phyloP scores from a whole-genome alignment of 1,140 invertebrate genomes.

The Drosophila ambigua region DNA sequence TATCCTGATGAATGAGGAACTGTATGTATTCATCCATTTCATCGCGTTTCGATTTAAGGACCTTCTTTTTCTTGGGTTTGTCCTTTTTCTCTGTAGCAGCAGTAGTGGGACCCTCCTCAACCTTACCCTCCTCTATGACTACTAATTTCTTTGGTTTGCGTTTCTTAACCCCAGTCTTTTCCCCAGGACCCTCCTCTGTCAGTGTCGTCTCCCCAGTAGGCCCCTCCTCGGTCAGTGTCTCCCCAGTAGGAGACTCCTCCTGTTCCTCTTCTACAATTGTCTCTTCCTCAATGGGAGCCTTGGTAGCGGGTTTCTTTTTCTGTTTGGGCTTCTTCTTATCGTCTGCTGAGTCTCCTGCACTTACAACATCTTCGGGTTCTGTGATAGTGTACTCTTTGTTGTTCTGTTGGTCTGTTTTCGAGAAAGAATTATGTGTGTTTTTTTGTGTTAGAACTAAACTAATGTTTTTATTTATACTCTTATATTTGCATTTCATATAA shows the following conservation, averaged over 20 bases:
- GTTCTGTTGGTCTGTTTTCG: conserved; percentile 77
- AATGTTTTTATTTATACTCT: conserved; percentile 60
- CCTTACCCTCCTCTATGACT: conserved; percentile 31
- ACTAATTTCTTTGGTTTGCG: conserved; percentile 56
- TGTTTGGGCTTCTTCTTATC: conserved; percentile 67
- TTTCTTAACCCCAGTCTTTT: conserved; percentile 67
- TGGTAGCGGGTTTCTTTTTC: conserved; percentile 55
- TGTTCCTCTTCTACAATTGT: conserved; percentile 45
- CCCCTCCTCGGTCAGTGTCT: no score
- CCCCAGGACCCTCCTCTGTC: conserved; percentile 53
- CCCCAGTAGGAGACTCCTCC: no score
- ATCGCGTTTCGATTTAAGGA: conserved; percentile 71
- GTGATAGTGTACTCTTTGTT: conserved; percentile 83
- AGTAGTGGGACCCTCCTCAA: conserved; percentile 52
- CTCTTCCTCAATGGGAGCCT: conserved; percentile 62
- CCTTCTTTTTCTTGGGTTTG: conserved; percentile 71
- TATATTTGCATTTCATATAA: conserved; percentile 80
- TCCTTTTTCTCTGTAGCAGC: conserved; percentile 47
- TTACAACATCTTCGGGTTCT: conserved; percentile 82
- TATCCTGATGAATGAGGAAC: conserved; percentile 80
- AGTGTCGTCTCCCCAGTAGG: conserved; percentile 24
- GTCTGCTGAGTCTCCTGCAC: conserved; percentile 51
- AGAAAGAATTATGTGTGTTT: conserved; percentile 78
- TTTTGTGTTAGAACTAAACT: conserved; percentile 80
- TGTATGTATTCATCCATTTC: conserved; percentile 83